Evolutionary conservation across 2,888 invertebrate genomes (phyloP).

Genomic region (Dugesia japonica): DNA sequence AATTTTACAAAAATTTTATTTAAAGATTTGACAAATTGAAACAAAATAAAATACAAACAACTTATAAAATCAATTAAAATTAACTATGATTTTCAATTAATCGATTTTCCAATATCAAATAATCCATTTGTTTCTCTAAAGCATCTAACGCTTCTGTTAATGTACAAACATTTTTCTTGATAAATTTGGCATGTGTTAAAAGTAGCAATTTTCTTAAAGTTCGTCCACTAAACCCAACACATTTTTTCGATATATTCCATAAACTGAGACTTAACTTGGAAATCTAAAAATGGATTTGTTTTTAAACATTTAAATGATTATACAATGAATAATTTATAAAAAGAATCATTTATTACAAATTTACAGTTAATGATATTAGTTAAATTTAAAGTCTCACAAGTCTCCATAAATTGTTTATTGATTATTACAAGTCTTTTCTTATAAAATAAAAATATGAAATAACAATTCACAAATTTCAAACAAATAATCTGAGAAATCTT

Average conservation of each 20-base stretch:
- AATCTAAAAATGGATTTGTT: background rate
- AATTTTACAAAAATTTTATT: too few species aligned
- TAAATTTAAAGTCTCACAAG: too few species aligned
- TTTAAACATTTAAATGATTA: too few species aligned
- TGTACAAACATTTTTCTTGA: slow-evolving; percentile 35
- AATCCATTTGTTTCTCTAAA: slow-evolving; percentile 38
- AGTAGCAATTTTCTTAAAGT: slow-evolving; percentile 73
- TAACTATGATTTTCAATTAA: slow-evolving; percentile 27
- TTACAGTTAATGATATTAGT: too few species aligned
- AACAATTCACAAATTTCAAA: too few species aligned
- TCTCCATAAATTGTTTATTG: too few species aligned
- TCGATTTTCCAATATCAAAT: slow-evolving; percentile 49
- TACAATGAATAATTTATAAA: too few species aligned
- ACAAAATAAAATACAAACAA: slow-evolving; percentile 22
- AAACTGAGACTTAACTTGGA: slow-evolving; percentile 27
- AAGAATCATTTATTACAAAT: too few species aligned
- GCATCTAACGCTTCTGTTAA: background rate
- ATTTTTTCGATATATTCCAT: slow-evolving; percentile 44
- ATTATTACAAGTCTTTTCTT: too few species aligned
- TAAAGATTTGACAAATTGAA: background rate
- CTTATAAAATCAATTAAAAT: background rate
- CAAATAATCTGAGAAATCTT: too few species aligned
- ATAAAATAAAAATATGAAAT: too few species aligned
- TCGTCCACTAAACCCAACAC: slow-evolving; percentile 65
- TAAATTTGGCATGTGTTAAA: slow-evolving; percentile 53